Evolutionary conservation across 2,797 vertebrate genomes (phyloP), one percentile per base, ranked within the genome.

Genomic region (Eupleurogrammus muticus): DNA sequence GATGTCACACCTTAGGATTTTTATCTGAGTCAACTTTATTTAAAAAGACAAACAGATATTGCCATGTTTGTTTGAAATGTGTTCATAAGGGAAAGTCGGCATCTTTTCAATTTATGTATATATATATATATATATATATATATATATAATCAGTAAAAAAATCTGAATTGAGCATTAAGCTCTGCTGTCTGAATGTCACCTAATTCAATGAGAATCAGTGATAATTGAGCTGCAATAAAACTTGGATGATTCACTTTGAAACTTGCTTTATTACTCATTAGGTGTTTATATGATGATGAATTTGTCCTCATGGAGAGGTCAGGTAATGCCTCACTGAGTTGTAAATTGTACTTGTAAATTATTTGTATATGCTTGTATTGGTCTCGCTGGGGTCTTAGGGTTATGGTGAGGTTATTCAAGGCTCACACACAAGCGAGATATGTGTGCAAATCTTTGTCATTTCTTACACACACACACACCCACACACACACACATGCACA

Each of bases 361-460:
- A 79, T 67, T 79, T 90, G 89, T 90, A 90, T 88, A 84, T 65
- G 80, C 67, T 79, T 90, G 90, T 90, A 90, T 88, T 86, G 82
- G 82, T 65, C 80, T 78, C 50, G 51, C 79, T 69, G 50, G 62
- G 69, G 79, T 81, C 81, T 82, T 35, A 10, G 70, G 87, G 88
- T 90, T 70, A 87, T 49, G 23, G 69, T 9, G 81, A 82, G 85
- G 90, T 87, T 79, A 82, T 82, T 59, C 70, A 68, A 55, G 69
- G 63, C 79, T 76, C 81, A 85, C 60, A 80, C 78, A 66, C 77
- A 71, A 63, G 59, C 3, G 0, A 67, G 34, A 73, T 71, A 42
- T 74, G 70, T 19, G 48, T 48, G 52, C 64, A 71, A 48, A 64
- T 73, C 36, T 73, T 61, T 72, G 71, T 66, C 63, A 47, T 38